Evolutionary conservation across 2,797 vertebrate genomes (phyloP), one percentile per base, ranked within the genome.

Genomic region (Galaxias olidus): DNA sequence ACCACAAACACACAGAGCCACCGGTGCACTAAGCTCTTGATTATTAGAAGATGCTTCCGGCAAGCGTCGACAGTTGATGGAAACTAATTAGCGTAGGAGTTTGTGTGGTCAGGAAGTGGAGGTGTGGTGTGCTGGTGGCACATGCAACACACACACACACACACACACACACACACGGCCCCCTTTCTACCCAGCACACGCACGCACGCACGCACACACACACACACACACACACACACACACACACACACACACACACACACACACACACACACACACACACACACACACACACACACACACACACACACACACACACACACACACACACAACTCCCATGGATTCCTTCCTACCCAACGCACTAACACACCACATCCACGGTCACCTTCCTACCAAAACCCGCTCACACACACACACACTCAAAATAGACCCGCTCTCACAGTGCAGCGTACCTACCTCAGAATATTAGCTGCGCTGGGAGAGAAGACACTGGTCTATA

Each of bases 1-100:
- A 65, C 49, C 30, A 30, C 30, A 30, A 2, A 30, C 30, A 30
- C 30, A 30, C 53, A 49, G 18, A 66, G 66, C 57, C 58, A 30
- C 30, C 6, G 30, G 30, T 3, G 30, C 30, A 30, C 30, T 30
- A 30, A 30, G 30, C 30, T 30, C 30, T 58, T 73, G 75, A 80
- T 76, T 79, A 82, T 69, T 67, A 80, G 73, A 76, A 82, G 81
- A 76, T 68, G 71, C 77, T 81, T 80, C 79, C 65, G 72, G 71
- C 49, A 30, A 77, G 68, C 62, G 73, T 63, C 9, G 8, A 43
- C 7, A 17, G 54, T 63, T 52, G 47, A 18, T 57, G 58, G 60
- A 42, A 14, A 68, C 65, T 20, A 10, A 68, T 12, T n/a, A 53
- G 53, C 59, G 46, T 15, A 14, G 1, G 61, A 65, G 18, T 48